phyloP scores from a whole-genome alignment of 2,888 invertebrate species.

The Barypeithes pellucidus region DNA sequence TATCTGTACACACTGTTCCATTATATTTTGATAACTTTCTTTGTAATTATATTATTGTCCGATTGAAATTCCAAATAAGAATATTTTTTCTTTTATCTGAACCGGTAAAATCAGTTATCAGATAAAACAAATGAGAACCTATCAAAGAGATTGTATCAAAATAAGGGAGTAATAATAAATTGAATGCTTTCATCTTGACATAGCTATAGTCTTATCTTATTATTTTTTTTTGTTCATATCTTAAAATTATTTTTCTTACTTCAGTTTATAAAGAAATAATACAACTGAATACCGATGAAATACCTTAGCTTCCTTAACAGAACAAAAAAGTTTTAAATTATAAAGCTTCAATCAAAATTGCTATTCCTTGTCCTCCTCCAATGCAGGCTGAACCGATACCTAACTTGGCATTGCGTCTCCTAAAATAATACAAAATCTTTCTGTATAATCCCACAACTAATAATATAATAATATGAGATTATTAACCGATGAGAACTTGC shows the following conservation, averaged over 20 bases:
- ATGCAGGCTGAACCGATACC: slow-evolving; percentile 98
- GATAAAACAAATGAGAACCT: too few relatives aligned
- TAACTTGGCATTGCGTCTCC: slow-evolving; percentile 87
- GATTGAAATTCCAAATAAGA: too few relatives aligned
- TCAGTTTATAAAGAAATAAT: background rate
- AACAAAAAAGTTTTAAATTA: slow-evolving; percentile 66
- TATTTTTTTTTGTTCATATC: background rate
- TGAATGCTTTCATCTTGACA: background rate
- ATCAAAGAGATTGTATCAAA: too few relatives aligned
- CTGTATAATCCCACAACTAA: too few relatives aligned
- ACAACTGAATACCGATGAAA: background rate
- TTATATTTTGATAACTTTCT: too few relatives aligned
- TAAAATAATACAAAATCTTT: slow-evolving; percentile 35
- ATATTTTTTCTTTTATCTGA: too few relatives aligned
- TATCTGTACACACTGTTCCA: too few relatives aligned
- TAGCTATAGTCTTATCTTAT: background rate
- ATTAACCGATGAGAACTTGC: too few relatives aligned
- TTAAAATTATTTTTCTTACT: background rate
- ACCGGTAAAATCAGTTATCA: too few relatives aligned
- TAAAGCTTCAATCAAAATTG: slow-evolving; percentile 87
- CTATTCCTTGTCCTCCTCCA: slow-evolving; percentile 99
- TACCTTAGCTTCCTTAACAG: background rate
- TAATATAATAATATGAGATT: too few relatives aligned
- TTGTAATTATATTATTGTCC: too few relatives aligned
- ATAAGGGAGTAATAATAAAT: too few relatives aligned